Conservation (phyloP, 2,888 invertebrate species). For the Dolomedes plantarius region DNA sequence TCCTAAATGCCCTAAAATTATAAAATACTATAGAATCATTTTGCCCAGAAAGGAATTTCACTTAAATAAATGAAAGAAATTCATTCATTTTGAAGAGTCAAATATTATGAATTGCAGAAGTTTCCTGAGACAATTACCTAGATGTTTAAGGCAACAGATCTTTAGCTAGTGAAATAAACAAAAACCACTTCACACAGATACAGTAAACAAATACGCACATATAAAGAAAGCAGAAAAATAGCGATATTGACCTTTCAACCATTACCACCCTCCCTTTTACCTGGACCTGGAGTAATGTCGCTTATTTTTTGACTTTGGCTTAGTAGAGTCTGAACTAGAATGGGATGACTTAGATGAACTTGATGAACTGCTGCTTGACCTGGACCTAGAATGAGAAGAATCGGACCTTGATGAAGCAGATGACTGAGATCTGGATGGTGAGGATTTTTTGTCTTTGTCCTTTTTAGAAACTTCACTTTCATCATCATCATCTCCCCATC, state of each 20-base stretch:
- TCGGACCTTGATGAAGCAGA: constrained; percentile 53
- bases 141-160: too few relatives aligned
- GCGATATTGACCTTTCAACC: constrained; percentile 72
- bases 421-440: constrained; percentile 60
- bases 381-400: constrained; percentile 36
- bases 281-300: constrained; percentile 71
- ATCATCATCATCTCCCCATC: constrained; percentile 67
- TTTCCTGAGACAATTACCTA: too few relatives aligned
- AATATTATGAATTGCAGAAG: too few relatives aligned
- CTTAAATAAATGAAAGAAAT: too few relatives aligned
- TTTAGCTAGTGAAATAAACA: neutral
- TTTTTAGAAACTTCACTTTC: constrained; percentile 24
- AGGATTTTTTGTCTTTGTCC: constrained; percentile 21
- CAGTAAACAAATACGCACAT: neutral
- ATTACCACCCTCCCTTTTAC: constrained; percentile 72
- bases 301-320: constrained; percentile 53
- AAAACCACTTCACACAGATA: neutral
- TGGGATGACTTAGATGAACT: constrained; percentile 61
- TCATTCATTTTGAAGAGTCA: too few relatives aligned
- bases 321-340: constrained; percentile 63
- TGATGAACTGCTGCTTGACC: constrained; percentile 54
- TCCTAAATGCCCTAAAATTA: too few relatives aligned
- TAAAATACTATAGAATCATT: too few relatives aligned
- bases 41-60: too few relatives aligned
- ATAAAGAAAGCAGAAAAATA: constrained; percentile 37